Base-by-base conservation (phyloP, 2,113 vertebrate genomes). In the Bubo blakistoni region DNA sequence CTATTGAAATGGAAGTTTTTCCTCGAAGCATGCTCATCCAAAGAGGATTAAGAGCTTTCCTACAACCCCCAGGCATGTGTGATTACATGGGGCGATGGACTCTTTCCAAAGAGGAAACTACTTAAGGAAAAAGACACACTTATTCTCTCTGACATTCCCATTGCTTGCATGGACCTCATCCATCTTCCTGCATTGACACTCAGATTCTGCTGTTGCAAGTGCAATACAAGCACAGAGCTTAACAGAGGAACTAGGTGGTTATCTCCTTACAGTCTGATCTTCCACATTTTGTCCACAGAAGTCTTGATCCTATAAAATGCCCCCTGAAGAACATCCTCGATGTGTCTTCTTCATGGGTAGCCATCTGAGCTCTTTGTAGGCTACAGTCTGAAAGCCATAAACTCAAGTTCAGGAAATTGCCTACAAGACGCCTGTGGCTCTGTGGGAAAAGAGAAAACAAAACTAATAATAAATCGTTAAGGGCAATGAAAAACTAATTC, bases 401-500 rank as follows among this genome's bases (percentile, higher is more conserved):
- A 40, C 54, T 92, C 34, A 70, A 42, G 58, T 73, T 93, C 24
- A 9, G 73, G 59, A 88, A 92, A 79, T 81, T 83, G 47, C 49
- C 81, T 92, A 82, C 36, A 32, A 83, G 70, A 73, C 5, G 87
- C 67, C 81, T 57, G 49, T 34, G 49, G 84, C 34, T 95, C 65
- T 83, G 61, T 49, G 74, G 79, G 38, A 92, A 95, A 77, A 94
- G 29, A 93, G 52, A 91, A 95, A 93, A 93, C 72, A 89, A 96
- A 61, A 97, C 85, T 30, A 82, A 85, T 63, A 95, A 85, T 30
- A 67, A 95, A 92, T 94, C 6, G 2, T 95, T 94, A 91, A 96
- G 44, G 67, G 22, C 72, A 96, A 95, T 96, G 57, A 96, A 94
- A 86, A 96, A 95, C 95, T 83, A 93, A 88, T 95, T 97, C 96